Base-by-base conservation (phyloP, 1,140 invertebrate genomes). In the Portunus trituberculatus region DNA sequence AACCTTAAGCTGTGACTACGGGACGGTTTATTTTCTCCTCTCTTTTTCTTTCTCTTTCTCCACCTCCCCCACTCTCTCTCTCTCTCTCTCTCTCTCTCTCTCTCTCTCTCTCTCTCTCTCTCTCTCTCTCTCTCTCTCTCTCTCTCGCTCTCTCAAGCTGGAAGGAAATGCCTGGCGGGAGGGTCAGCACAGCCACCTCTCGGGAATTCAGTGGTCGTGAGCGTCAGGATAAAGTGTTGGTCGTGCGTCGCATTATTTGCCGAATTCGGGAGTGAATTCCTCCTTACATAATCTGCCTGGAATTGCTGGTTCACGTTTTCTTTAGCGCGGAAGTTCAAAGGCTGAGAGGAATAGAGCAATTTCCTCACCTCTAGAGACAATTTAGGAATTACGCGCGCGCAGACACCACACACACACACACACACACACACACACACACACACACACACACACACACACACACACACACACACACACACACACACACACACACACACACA, bases 401-500 rank as follows among this genome's bases (percentile, higher is more conserved):
- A 87, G 0, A 87, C 12, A 87, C 82, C 86, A 87, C 86, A 87
- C 86, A 87, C 14, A 87, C 86, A 87, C 86, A 88, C 86, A 39
- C 31, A 39, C 31, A 88, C 86, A 88, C 86, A 88, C 86, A 88
- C 86, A 88, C 86, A 88, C 86, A 88, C 86, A 88, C 31, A 88
- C 86, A 88, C 86, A 88, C 86, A 88, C 86, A 88, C 86, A 88
- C 86, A 88, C 86, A 88, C 86, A 88, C 86, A 88, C 86, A 39
- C 86, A 88, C 86, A 88, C 31, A 39, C 86, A 88, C 31, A 88
- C 31, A 39, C 31, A 88, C 86, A 88, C 86, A 88, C 86, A 88
- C 86, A 88, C 29, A 32, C 86, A 88, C 31, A 88, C 86, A 39
- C 86, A 88, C 86, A 88, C 86, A 88, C 86, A 88, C 86, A 88